A percentile compares a stretch with the other conserved stretches of the same genome.
Evolutionary conservation across 1,140 invertebrate genomes (phyloP).

Genomic region (Streblospio benedicti): DNA sequence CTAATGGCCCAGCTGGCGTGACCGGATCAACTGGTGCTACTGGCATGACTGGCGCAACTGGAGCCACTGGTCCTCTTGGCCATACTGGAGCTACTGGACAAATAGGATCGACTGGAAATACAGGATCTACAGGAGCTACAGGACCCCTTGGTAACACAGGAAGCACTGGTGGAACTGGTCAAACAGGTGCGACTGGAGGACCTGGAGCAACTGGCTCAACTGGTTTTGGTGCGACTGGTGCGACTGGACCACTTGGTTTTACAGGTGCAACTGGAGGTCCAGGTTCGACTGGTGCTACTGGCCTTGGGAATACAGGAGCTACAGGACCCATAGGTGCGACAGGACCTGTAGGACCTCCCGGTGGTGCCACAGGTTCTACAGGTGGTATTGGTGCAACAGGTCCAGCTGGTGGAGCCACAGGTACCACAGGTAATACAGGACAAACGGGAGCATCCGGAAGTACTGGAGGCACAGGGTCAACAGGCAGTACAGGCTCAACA

Average conservation of each 20-base stretch:
- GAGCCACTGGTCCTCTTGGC: not conserved
- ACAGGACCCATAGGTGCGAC: not conserved
- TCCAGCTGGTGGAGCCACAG: not conserved
- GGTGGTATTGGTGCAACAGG: not conserved
- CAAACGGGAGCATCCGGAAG: not conserved
- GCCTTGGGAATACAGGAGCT: not conserved
- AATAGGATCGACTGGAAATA: not conserved
- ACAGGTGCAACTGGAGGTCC: not conserved
- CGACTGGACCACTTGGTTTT: not conserved
- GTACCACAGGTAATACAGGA: not conserved
- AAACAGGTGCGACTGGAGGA: not conserved
- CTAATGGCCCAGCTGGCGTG: not conserved
- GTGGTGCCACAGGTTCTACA: not conserved
- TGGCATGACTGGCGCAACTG: not conserved
- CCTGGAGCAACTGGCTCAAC: not conserved
- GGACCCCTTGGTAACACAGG: not conserved
- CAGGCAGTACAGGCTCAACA: not conserved
- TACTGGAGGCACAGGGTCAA: not conserved
- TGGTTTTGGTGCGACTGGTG: conserved; percentile 1
- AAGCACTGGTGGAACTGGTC: not conserved
- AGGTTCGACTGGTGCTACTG: not conserved
- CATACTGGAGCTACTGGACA: not conserved
- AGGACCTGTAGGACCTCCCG: not conserved
- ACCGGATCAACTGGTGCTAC: not conserved
- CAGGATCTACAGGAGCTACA: not conserved